Conservation (phyloP, 2,113 vertebrate genomes). For the Atlantisia rogersi region DNA sequence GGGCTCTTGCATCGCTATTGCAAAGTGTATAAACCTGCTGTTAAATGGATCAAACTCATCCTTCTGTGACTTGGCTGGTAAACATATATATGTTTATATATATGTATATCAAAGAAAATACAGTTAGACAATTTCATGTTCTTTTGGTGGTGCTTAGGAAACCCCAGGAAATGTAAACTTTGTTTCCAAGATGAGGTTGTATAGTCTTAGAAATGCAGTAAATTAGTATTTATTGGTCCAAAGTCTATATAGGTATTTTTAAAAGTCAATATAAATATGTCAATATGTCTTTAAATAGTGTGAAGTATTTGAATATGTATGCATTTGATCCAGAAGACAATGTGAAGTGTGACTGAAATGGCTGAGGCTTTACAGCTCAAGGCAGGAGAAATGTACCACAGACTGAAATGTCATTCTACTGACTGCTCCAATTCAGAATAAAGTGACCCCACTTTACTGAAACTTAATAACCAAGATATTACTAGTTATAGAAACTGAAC, state of each 20-base stretch:
- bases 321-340: background rate
- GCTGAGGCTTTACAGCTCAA: background rate
- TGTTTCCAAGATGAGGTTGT: background rate
- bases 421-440: background rate
- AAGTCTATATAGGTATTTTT: background rate
- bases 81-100: too few relatives aligned
- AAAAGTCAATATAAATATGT: background rate
- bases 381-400: background rate
- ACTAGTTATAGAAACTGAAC: background rate
- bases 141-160: background rate
- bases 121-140: background rate
- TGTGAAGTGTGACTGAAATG: background rate
- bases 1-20: background rate
- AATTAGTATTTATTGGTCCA: background rate
- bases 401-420: background rate
- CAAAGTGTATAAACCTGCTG: background rate
- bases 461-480: background rate
- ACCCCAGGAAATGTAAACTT: background rate
- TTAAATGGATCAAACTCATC: background rate
- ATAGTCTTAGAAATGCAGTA: background rate
- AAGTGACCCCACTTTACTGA: background rate
- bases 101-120: background rate
- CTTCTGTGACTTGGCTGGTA: background rate
- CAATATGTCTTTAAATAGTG: background rate
- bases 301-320: background rate